A percentile compares a stretch with the other conserved stretches of the same genome.
Conservation (phyloP, 1,140 invertebrate species). For the Argopecten irradians region DNA sequence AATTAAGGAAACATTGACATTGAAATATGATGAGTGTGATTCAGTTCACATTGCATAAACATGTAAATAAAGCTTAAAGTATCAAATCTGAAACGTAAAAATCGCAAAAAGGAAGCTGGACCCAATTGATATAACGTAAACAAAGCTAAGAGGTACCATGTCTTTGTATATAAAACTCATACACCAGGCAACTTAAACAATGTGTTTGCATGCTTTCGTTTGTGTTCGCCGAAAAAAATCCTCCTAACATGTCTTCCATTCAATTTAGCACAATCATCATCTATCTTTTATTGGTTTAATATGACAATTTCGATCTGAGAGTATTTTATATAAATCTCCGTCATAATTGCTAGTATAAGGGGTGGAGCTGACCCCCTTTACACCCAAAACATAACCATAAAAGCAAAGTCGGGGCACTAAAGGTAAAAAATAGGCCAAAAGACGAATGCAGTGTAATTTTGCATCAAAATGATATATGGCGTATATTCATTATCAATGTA, state of each 20-base stretch:
- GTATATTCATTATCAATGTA: neutral
- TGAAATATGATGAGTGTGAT: too few species aligned
- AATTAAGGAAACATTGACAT: too few species aligned
- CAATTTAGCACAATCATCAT: neutral
- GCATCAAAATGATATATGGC: neutral
- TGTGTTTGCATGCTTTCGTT: too few species aligned
- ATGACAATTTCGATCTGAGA: neutral
- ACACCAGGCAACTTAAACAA: too few species aligned
- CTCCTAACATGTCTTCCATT: neutral
- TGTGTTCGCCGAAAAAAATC: too few species aligned
- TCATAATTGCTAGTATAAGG: neutral
- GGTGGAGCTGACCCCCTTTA: neutral
- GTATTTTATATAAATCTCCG: neutral
- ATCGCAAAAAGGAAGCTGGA: too few species aligned
- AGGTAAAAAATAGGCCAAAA: neutral
- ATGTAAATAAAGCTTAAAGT: too few species aligned
- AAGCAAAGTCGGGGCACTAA: neutral
- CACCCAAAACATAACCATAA: neutral
- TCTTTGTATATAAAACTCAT: too few species aligned
- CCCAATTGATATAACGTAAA: too few species aligned
- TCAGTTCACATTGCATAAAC: too few species aligned
- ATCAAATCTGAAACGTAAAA: too few species aligned
- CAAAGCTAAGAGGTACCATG: too few species aligned
- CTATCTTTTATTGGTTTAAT: neutral
- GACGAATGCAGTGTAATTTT: neutral